phyloP scores from a whole-genome alignment of 2,888 invertebrate species.

The Caenorhabditis japonica region DNA sequence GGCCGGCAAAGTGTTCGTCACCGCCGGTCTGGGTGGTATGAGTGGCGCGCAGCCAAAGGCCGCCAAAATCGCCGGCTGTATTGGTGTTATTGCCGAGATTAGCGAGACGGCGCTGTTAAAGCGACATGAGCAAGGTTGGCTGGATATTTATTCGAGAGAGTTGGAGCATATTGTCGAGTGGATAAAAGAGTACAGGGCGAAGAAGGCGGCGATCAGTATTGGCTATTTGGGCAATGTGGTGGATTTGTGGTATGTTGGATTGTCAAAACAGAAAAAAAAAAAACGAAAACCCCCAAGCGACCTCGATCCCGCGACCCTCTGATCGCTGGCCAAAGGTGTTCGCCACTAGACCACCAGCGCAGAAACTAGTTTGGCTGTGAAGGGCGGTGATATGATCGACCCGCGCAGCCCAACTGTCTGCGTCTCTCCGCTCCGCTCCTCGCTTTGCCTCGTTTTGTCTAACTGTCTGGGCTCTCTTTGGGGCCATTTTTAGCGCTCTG shows the following conservation, averaged over 20 bases:
- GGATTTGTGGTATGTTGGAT: conserved; percentile 79
- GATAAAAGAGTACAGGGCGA: conserved; percentile 73
- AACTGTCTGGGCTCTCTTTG: no score
- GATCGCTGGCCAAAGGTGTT: no score
- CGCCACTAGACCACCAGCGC: no score
- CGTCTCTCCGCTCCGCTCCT: no score
- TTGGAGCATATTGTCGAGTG: conserved; percentile 77
- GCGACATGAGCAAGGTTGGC: conserved; percentile 82
- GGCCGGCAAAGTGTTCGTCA: conserved; percentile 80
- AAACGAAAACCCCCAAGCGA: no score
- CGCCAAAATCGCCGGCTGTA: conserved; percentile 81
- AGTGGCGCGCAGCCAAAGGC: conserved; percentile 82
- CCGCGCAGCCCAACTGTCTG: no score
- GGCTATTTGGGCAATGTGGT: conserved; percentile 82
- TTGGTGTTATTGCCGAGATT: conserved; percentile 82
- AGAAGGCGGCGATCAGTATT: conserved; percentile 79
- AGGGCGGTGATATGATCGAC: no score
- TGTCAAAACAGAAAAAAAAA: no score
- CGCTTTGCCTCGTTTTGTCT: no score
- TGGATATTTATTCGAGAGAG: conserved; percentile 79
- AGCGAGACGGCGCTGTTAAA: conserved; percentile 80
- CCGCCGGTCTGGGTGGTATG: conserved; percentile 81
- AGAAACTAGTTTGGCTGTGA: no score
- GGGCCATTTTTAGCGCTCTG: no score
- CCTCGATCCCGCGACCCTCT: no score